Evolutionary conservation across 2,113 vertebrate genomes (phyloP), one percentile per base, ranked within the genome.

Genomic region (Epinephelus moara): DNA sequence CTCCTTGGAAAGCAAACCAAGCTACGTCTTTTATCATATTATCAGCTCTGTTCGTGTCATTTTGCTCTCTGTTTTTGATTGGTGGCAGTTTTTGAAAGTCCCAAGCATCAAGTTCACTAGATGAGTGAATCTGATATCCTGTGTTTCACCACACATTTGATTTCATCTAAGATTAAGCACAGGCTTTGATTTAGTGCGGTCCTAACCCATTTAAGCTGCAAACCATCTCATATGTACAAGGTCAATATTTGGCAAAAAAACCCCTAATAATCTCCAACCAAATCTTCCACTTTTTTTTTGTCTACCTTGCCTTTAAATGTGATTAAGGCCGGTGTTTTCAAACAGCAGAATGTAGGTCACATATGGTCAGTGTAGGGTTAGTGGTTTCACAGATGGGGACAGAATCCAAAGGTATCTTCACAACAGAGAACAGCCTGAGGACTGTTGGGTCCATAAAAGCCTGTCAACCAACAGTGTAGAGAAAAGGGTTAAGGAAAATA

Each of bases 341-440:
- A 78, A 74, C 27, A 49, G 53, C 6, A 70, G 63, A 82, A 82
- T 87, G 60, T 75, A 75, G 66, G 66, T 71, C 85, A 83, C 85
- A 86, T 66, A 72, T 77, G 70, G 75, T 71, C 42, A 60, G 60
- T 6, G 23, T 17, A 11, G 45, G 69, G 40, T 60, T 75, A 66
- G 47, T 68, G 60, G 55, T 68, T 80, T 84, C 55, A 52, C 56
- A 69, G 55, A 62, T 49, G 56, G 10, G 19, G 71, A 75, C 23
- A 1, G 1, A 82, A 49, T 27, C 17, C 21, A 60, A 40, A 69
- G 15, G 53, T 33, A 5, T 72, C 17, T 18, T 66, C 30, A 19
- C 49, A 11, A 53, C 27, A 10, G 55, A 50, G 40, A 50, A 50
- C 60, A 33, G 30, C 45, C 14, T 47, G 25, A 37, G 17, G 50